Evolutionary conservation across 2,888 invertebrate genomes (phyloP), one percentile per base, ranked within the genome.

Genomic region (Andrena trimmerana): DNA sequence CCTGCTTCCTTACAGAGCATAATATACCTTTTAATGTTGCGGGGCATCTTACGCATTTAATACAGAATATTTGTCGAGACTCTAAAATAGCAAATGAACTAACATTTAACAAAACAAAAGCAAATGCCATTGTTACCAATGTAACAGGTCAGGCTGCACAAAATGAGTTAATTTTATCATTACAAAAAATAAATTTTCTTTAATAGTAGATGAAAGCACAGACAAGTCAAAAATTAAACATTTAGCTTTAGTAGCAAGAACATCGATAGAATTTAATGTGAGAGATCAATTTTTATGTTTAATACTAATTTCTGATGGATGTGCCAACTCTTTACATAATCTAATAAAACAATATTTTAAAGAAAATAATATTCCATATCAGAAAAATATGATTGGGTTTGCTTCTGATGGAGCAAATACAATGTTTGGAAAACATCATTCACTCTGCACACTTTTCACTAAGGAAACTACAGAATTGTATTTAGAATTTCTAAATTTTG

Each of bases 401-500:
- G 27, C 57, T 24, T 24, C 13, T n/a, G 57, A 57, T 57, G 57
- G 54, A 8, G 54, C 54, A 24, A 54, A 54, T 54, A 16, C 54
- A 24, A 54, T 24, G 24, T 54, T 54, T 10, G 24, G 54, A 57
- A 1, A 57, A 27, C 57, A 57, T n/a, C 24, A 57, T 27, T 57
- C 27, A 24, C 8, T 57, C 24, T 57, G 24, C 10, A 3, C 24
- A n/a, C n/a, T 57, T 24, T 57, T 57, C 24, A 8, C 27, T 8
- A 27, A 27, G 8, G 57, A 24, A 27, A 57, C n/a, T 10, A 52
- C 20, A 24, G 57, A 57, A n/a, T 57, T 27, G n/a, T 10, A 57
- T 57, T 27, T 57, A 57, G 57, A 57, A 57, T 57, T 57, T 57
- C 24, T 27, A n/a, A 57, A 57, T 24, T 57, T 8, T n/a, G 20